phyloP scores from a whole-genome alignment of 2,113 vertebrate species.

The Tursiops truncatus region DNA sequence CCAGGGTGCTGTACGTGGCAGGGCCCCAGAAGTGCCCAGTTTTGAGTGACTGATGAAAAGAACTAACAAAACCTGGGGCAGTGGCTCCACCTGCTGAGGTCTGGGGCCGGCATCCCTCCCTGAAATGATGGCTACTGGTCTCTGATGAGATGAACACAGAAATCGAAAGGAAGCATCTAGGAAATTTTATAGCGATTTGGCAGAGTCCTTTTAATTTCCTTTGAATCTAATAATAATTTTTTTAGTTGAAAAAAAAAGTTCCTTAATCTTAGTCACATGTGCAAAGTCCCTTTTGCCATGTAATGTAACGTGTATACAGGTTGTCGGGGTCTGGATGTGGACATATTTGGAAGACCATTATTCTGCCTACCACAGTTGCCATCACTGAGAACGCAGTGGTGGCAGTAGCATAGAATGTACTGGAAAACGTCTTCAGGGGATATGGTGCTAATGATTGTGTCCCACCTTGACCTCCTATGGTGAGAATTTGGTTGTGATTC shows the following conservation, averaged over 20 bases:
- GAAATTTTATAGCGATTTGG: background rate
- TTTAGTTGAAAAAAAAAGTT: background rate
- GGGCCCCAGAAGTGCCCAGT: too few relatives aligned
- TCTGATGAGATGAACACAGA: fast-evolving
- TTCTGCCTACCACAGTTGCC: background rate
- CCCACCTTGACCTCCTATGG: background rate
- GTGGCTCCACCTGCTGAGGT: fast-evolving
- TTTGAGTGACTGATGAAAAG: too few relatives aligned
- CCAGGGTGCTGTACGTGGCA: too few relatives aligned
- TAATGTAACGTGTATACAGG: background rate
- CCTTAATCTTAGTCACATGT: background rate
- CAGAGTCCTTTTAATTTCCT: background rate
- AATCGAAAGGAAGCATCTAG: background rate
- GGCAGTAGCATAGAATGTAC: background rate
- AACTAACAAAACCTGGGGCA: background rate
- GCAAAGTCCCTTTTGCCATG: background rate
- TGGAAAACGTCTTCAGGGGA: background rate
- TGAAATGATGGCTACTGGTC: background rate
- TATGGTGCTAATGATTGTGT: background rate
- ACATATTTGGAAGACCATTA: background rate
- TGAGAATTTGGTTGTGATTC: background rate
- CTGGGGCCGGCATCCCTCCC: background rate
- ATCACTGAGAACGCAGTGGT: background rate
- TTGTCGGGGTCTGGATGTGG: background rate
- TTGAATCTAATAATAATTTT: background rate